Percentiles rank a stretch among this genome's conserved stretches.
These are phyloP conservation scores for Agrochola lychnidis DNA, from an alignment of 2,888 invertebrate species.

Conservation along the genomic window DNA sequence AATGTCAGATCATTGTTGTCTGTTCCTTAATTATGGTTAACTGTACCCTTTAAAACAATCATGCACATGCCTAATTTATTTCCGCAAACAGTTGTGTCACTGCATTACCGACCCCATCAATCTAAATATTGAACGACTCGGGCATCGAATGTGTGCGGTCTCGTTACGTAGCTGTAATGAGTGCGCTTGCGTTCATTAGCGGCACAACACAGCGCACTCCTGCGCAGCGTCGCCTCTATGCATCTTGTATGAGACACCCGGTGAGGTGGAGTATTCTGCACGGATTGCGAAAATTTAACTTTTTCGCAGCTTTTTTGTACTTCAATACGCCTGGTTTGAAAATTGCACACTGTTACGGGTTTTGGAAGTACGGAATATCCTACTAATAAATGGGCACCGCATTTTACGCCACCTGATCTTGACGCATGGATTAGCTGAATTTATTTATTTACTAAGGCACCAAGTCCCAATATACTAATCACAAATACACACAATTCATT, in stretches of 20 bases:
- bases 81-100: slow-evolving; percentile 23
- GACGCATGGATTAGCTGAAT: no score
- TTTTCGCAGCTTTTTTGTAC: no score
- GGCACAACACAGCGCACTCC: slow-evolving; percentile 73
- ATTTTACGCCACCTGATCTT: no score
- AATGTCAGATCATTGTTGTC: neutral
- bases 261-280: slow-evolving; percentile 74
- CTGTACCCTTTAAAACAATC: neutral
- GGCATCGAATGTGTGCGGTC: slow-evolving; percentile 68
- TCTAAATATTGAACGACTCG: slow-evolving; percentile 64
- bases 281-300: neutral
- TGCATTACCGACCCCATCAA: slow-evolving; percentile 57
- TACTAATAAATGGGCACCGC: no score
- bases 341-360: no score
- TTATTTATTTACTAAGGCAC: no score
- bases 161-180: slow-evolving; percentile 83
- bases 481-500: no score
- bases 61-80: slow-evolving; percentile 28
- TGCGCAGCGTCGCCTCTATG: slow-evolving; percentile 80
- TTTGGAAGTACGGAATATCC: no score
- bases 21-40: no score
- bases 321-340: no score
- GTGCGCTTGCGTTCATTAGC: slow-evolving; percentile 85
- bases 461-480: no score
- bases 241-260: slow-evolving; percentile 88